These are phyloP conservation scores for Dryobates pubescens DNA, from an alignment of 2,797 vertebrate species.

Conservation along the genomic window DNA sequence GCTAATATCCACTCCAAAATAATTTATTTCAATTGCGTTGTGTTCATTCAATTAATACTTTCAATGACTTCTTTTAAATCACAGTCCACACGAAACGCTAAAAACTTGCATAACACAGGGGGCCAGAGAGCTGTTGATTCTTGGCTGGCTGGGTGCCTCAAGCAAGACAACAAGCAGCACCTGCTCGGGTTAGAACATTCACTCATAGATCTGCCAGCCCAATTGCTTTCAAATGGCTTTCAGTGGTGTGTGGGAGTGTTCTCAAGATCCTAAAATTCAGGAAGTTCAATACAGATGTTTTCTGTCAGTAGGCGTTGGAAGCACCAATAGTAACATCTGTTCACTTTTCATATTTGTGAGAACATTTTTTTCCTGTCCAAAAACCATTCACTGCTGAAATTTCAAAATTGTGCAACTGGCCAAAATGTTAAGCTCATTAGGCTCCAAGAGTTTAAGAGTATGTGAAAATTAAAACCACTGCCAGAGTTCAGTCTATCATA, in stretches of 20 bases:
- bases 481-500: slow-evolving; percentile 8
- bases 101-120: not conserved
- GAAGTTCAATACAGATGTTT: slow-evolving; percentile 81
- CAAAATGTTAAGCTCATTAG: slow-evolving; percentile 46
- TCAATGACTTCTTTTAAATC: not conserved
- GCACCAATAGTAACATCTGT: slow-evolving; percentile 76
- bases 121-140: not conserved
- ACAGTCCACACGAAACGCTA: not conserved
- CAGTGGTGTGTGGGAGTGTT: slow-evolving; percentile 75
- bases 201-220: slow-evolving; percentile 54
- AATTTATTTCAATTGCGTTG: not conserved
- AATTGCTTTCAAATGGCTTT: slow-evolving; percentile 62
- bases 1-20: not conserved
- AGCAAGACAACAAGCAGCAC: slow-evolving; percentile 58
- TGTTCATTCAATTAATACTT: not conserved
- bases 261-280: slow-evolving; percentile 75
- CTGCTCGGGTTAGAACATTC: slow-evolving; percentile 57
- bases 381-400: slow-evolving; percentile 65
- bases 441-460: slow-evolving; percentile 20
- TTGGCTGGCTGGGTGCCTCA: not conserved
- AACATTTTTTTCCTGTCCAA: slow-evolving; percentile 66
- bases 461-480: slow-evolving; percentile 46
- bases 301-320: slow-evolving; percentile 78
- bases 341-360: slow-evolving; percentile 76
- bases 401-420: slow-evolving; percentile 43